Evolutionary conservation across 2,797 vertebrate genomes (phyloP).

Genomic region (Paramormyrops hopkinsi): DNA sequence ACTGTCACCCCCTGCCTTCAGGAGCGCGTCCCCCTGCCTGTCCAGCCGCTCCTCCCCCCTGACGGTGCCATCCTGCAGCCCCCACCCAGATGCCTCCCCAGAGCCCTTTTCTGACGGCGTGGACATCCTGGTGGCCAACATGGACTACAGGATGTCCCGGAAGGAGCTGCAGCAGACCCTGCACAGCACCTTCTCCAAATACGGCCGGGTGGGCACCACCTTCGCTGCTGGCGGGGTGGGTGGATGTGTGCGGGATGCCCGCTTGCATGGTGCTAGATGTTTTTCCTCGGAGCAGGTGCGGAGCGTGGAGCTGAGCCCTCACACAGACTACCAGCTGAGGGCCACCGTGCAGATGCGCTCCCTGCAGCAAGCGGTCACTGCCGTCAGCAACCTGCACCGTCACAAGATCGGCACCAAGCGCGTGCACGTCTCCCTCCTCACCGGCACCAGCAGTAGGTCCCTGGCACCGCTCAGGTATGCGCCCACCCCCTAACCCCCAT

Average conservation of each 20-base stretch:
- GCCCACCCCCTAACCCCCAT: not conserved
- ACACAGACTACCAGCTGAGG: slow-evolving; percentile 94
- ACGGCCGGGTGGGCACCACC: slow-evolving; percentile 73
- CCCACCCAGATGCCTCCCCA: slow-evolving; percentile 48
- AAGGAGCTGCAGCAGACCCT: slow-evolving; percentile 87
- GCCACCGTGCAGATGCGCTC: slow-evolving; percentile 83
- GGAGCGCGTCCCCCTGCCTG: slow-evolving; percentile 78
- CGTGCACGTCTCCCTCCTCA: slow-evolving; percentile 87
- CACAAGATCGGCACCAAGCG: slow-evolving; percentile 89
- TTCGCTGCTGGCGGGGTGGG: not conserved
- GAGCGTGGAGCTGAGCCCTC: slow-evolving; percentile 84
- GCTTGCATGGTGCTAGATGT: not conserved
- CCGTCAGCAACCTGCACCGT: slow-evolving; percentile 81
- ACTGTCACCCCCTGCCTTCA: slow-evolving; percentile 37
- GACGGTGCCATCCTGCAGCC: slow-evolving; percentile 52
- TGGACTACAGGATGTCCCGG: slow-evolving; percentile 91
- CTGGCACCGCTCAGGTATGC: slow-evolving; percentile 77
- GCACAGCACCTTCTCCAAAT: slow-evolving; percentile 75
- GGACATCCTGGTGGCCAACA: slow-evolving; percentile 83
- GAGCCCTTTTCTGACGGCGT: slow-evolving; percentile 84
- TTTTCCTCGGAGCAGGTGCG: slow-evolving; percentile 66
- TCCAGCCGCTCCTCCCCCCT: slow-evolving; percentile 83
- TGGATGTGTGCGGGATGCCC: not conserved
- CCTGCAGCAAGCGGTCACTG: slow-evolving; percentile 83
- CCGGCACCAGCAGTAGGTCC: slow-evolving; percentile 75